Conservation (phyloP, 2,888 invertebrate species). For the Parthenolecanium corni region DNA sequence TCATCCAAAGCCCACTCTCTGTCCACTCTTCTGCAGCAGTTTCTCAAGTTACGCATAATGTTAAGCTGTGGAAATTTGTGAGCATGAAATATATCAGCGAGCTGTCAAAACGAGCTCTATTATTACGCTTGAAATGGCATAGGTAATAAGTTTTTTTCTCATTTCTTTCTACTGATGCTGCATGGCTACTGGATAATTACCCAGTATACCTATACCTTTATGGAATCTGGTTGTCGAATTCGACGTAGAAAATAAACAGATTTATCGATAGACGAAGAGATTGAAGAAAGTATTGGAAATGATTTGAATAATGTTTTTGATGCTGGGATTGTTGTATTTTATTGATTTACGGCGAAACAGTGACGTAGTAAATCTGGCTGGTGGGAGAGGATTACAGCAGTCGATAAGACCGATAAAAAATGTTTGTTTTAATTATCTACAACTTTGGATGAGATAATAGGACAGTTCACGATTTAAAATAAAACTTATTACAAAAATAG, state of each 20-base stretch:
- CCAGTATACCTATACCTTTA: not conserved
- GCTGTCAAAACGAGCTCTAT: conserved; percentile 22
- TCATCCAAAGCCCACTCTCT: not conserved
- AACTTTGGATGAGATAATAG: too few species aligned
- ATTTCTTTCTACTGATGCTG: conserved; percentile 12
- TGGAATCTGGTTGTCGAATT: conserved; percentile 1
- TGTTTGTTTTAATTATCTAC: too few species aligned
- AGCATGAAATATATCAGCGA: conserved; percentile 23
- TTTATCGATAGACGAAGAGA: conserved; percentile 4
- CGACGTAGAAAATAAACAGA: not conserved
- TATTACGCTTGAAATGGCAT: conserved; percentile 24
- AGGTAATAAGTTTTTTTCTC: conserved; percentile 21
- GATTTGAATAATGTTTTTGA: too few species aligned
- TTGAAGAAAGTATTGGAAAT: not conserved
- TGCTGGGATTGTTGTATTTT: too few species aligned
- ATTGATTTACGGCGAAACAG: too few species aligned
- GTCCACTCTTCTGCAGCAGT: not conserved
- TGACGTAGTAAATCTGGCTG: too few species aligned
- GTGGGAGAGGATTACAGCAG: too few species aligned
- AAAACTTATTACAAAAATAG: too few species aligned
- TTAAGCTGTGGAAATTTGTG: conserved; percentile 15
- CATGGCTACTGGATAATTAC: conserved; percentile 23
- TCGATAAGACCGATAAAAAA: too few species aligned
- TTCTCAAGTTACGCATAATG: conserved; percentile 5
- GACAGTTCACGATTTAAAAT: too few species aligned